Base-by-base conservation (phyloP, 2,888 invertebrate genomes). In the Noctua fimbriata region DNA sequence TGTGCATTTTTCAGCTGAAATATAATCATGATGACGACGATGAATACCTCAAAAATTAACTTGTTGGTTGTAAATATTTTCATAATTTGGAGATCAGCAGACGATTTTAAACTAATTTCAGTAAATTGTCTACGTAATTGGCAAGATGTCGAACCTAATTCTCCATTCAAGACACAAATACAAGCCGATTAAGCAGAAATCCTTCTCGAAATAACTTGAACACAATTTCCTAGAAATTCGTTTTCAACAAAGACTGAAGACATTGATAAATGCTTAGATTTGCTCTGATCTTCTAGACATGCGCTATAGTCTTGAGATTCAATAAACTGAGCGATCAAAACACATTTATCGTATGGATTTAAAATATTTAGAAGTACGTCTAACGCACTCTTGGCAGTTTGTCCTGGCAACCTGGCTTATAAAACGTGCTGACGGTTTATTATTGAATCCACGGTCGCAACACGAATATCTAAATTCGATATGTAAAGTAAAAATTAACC, bases 231-330 rank as follows among this genome's bases (percentile, higher is more conserved):
- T 12, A 75, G 76, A 52, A 69, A 52, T 55, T 47, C 60, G 28
- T 52, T 76, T 71, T 70, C 63, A 55, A 71, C 67, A 71, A 75
- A 73, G 65, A 74, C 47, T 41, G 16, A 10, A 65, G 81, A 78
- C 71, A 76, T 76, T 81, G 60, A 81, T 71, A 72, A 85, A 71
- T 72, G 70, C 65, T 65, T 69, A 70, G 81, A 69, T 83, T 84
- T 84, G 65, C 41, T 58, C 47, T 83, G 78, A 66, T 69, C 84
- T 83, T 65, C 18, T 0, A 55, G 55, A 55, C 63, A 69, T 55
- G 18, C 36, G 69, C n/a, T 41, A 10, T 32, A 41, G 58, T 83
- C 55, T 58, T 16, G 5, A 2, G 7, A 60, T 76, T 80, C 52
- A 44, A 83, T 76, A 60, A 16, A 28, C 36, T 36, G 28, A 47